phyloP scores from a whole-genome alignment of 2,113 vertebrate genomes.

The Pachypanchax playfairii region DNA sequence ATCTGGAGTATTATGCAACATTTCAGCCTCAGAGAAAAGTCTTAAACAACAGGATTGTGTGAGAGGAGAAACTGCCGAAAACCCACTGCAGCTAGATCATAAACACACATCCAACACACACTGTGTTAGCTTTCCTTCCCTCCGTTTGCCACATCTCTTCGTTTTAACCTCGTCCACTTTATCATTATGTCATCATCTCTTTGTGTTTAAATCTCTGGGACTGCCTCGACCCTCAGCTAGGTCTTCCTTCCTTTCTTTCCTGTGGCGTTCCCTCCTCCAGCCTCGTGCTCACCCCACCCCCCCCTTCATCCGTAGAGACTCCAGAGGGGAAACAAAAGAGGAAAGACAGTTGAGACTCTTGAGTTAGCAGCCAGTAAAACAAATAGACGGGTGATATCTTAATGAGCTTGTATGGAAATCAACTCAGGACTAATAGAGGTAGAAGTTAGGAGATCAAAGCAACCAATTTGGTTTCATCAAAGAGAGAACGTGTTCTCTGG shows the following conservation, averaged over 20 bases:
- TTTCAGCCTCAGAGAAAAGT: slow-evolving; percentile 26
- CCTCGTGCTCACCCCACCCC: slow-evolving; percentile 17
- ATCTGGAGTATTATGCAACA: slow-evolving; percentile 33
- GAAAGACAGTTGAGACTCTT: slow-evolving; percentile 34
- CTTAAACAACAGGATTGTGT: slow-evolving; percentile 28
- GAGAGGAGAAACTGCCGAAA: slow-evolving; percentile 33
- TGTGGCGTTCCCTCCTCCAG: slow-evolving; percentile 32
- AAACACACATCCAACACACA: background rate
- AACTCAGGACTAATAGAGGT: slow-evolving; percentile 39
- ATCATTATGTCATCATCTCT: slow-evolving; percentile 31
- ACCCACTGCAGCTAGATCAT: slow-evolving; percentile 18
- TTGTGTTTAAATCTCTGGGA: slow-evolving; percentile 14
- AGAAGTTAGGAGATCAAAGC: slow-evolving; percentile 46
- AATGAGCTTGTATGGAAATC: slow-evolving; percentile 28
- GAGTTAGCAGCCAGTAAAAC: slow-evolving; percentile 30
- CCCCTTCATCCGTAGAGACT: slow-evolving; percentile 24
- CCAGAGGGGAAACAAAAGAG: slow-evolving; percentile 41
- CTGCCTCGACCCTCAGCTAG: slow-evolving; percentile 40
- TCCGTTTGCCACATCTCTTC: slow-evolving; percentile 10
- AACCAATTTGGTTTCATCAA: slow-evolving; percentile 39
- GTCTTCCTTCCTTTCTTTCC: slow-evolving; percentile 48
- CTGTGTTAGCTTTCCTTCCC: background rate
- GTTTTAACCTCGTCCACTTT: slow-evolving; percentile 4
- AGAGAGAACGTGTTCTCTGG: slow-evolving; percentile 15
- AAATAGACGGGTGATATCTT: slow-evolving; percentile 47